phyloP scores from a whole-genome alignment of 2,113 vertebrate genomes.

The Pygathrix nemaeus region DNA sequence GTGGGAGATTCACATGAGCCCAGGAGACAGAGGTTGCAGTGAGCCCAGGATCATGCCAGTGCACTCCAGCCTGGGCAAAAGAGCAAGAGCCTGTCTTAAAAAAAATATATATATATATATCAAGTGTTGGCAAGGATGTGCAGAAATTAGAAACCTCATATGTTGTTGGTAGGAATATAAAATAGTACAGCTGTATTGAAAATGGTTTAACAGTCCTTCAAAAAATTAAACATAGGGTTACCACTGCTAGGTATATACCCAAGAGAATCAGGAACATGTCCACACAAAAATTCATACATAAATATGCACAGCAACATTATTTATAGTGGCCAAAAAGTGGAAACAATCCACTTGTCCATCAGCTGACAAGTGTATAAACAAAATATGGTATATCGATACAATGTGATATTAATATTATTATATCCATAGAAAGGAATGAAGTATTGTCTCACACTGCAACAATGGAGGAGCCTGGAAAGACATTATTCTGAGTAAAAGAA shows the following conservation, averaged over 20 bases:
- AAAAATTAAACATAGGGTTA: background rate
- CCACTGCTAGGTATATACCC: background rate
- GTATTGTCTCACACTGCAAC: background rate
- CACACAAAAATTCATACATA: background rate
- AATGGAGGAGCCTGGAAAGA: background rate
- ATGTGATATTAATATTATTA: background rate
- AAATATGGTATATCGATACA: background rate
- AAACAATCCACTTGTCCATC: background rate
- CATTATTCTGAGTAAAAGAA: background rate
- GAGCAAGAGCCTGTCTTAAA: no score
- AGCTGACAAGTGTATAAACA: background rate
- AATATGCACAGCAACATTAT: background rate
- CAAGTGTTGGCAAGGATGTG: conserved; percentile 33
- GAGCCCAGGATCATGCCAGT: no score
- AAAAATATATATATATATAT: background rate
- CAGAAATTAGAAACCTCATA: background rate
- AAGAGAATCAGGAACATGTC: conserved; percentile 33
- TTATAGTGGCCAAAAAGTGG: background rate
- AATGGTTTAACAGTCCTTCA: conserved; percentile 45
- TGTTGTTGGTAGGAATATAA: conserved; percentile 21
- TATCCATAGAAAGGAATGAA: background rate
- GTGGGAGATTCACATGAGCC: no score
- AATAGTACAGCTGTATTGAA: conserved; percentile 35
- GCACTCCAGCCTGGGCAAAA: no score
- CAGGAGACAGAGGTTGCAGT: no score